These are phyloP conservation scores for Trichonephila clavipes DNA, from an alignment of 1,140 invertebrate species.

Conservation along the genomic window DNA sequence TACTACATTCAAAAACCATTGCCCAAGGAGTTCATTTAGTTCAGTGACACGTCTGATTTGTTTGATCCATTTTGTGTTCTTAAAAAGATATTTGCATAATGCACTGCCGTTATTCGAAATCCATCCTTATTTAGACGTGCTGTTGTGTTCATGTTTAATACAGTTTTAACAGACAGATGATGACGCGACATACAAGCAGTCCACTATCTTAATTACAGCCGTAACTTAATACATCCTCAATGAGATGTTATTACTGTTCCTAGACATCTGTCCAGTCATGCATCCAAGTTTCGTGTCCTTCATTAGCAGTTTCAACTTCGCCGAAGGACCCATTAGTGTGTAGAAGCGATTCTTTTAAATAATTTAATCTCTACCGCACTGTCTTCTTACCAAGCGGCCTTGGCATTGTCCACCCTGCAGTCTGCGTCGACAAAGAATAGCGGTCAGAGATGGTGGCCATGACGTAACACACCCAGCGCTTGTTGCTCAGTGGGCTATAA, in stretches of 20 bases:
- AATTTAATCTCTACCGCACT: not conserved
- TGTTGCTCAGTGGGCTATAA: conserved; percentile 48
- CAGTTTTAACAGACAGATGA: too few relatives aligned
- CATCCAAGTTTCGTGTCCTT: conserved; percentile 40
- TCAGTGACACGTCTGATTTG: too few relatives aligned
- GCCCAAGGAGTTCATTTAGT: too few relatives aligned
- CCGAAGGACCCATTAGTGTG: not conserved
- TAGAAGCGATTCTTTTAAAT: not conserved
- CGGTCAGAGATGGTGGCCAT: conserved; percentile 5
- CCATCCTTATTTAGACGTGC: too few relatives aligned
- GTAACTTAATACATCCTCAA: not conserved
- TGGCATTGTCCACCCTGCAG: conserved; percentile 35
- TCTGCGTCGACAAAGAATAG: not conserved
- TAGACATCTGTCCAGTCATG: not conserved
- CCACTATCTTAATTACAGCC: not conserved
- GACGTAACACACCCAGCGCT: conserved; percentile 26
- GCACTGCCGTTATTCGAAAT: too few relatives aligned
- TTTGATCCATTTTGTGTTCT: too few relatives aligned
- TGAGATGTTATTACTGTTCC: not conserved
- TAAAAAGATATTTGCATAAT: too few relatives aligned
- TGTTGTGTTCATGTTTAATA: too few relatives aligned
- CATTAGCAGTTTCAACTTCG: conserved; percentile 18
- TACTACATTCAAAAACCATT: too few relatives aligned
- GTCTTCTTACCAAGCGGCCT: conserved; percentile 2
- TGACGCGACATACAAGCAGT: not conserved